Evolutionary conservation across 2,888 invertebrate genomes (phyloP).

Genomic region (Eulithis testata): DNA sequence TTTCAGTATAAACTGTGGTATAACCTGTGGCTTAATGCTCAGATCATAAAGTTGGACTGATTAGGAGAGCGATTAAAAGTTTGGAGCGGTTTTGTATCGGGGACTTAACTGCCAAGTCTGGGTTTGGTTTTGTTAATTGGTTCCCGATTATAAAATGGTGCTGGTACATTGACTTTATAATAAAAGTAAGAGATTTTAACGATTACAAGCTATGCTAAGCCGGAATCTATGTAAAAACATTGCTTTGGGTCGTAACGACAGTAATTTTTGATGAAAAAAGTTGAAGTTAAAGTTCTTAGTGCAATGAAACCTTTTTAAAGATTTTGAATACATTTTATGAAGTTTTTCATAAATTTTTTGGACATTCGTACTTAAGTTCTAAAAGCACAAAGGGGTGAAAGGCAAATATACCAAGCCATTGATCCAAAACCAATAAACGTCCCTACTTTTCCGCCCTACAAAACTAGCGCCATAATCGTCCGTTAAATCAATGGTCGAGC

Average conservation of each 20-base stretch:
- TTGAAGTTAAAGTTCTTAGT: too few species aligned
- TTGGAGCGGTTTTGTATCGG: conserved; percentile 28
- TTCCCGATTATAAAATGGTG: neutral
- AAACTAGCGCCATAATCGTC: conserved; percentile 23
- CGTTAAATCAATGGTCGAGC: conserved; percentile 31
- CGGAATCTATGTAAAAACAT: too few species aligned
- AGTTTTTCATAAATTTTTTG: too few species aligned
- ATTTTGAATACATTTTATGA: too few species aligned
- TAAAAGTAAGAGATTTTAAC: too few species aligned
- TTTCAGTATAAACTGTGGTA: conserved; percentile 10
- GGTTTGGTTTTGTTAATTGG: neutral
- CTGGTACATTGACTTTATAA: too few species aligned
- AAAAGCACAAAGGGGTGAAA: conserved; percentile 10
- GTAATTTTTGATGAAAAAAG: too few species aligned
- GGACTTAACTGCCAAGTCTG: conserved; percentile 3
- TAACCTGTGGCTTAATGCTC: conserved; percentile 43
- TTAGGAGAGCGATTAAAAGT: conserved; percentile 34
- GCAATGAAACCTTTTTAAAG: too few species aligned
- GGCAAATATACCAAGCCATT: conserved; percentile 21
- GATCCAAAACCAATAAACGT: conserved; percentile 28
- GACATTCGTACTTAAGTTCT: neutral
- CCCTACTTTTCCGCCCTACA: conserved; percentile 23
- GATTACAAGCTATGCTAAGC: too few species aligned
- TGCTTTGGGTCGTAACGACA: too few species aligned
- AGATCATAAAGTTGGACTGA: conserved; percentile 47